phyloP scores from a whole-genome alignment of 2,113 vertebrate genomes.

The Progne subis region DNA sequence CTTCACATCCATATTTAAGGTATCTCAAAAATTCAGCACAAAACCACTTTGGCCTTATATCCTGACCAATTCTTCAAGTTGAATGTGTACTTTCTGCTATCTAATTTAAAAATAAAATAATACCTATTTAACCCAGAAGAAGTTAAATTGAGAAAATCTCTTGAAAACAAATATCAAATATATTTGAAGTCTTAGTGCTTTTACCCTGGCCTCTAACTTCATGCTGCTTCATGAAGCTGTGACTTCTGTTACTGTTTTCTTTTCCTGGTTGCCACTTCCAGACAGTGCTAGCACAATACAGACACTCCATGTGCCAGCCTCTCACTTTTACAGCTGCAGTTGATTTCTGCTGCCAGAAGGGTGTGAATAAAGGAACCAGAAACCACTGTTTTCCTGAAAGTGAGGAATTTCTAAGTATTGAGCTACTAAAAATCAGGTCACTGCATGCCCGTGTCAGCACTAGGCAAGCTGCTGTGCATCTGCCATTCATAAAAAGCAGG shows the following conservation, averaged over 20 bases:
- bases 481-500: not conserved
- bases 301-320: not conserved
- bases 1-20: not conserved
- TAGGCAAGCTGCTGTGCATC: not conserved
- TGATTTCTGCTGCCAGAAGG: constrained; percentile 60
- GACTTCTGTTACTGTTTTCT: not conserved
- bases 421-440: not conserved
- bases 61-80: not conserved
- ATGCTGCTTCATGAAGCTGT: not conserved
- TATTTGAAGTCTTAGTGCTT: not conserved
- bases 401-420: not conserved
- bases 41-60: not conserved
- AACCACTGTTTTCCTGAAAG: constrained; percentile 27
- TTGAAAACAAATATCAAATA: not conserved
- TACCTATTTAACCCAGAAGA: not conserved
- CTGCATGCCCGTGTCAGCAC: not conserved
- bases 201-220: not conserved
- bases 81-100: not conserved
- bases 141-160: not conserved
- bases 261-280: not conserved
- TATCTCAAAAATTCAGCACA: constrained; percentile 20
- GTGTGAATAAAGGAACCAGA: constrained; percentile 73
- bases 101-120: constrained; percentile 16
- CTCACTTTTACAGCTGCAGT: not conserved
- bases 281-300: constrained; percentile 49